phyloP scores from a whole-genome alignment of 2,888 invertebrate genomes.

The Agriopis marginaria region DNA sequence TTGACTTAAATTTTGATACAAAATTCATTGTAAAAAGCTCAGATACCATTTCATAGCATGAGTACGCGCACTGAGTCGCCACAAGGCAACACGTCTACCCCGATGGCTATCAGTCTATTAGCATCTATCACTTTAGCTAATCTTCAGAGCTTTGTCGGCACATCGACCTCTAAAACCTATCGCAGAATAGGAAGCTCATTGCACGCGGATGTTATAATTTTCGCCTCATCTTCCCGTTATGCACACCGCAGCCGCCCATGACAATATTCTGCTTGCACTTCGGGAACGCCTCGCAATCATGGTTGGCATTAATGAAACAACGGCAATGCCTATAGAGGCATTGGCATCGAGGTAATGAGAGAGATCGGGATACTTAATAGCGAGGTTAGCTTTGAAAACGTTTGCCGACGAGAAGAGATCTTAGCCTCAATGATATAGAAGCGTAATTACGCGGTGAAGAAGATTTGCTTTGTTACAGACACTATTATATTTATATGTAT shows the following conservation, averaged over 20 bases:
- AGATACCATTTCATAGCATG: too few species aligned
- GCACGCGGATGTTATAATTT: constrained; percentile 70
- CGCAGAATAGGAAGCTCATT: constrained; percentile 57
- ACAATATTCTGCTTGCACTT: constrained; percentile 60
- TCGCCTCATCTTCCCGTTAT: constrained; percentile 72
- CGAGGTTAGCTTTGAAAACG: constrained; percentile 56
- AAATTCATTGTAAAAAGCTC: too few species aligned
- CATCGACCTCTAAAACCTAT: constrained; percentile 12
- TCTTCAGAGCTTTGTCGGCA: constrained; percentile 10
- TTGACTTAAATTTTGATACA: too few species aligned
- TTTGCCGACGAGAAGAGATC: constrained; percentile 33
- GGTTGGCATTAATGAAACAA: constrained; percentile 69
- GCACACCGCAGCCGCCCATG: constrained; percentile 68
- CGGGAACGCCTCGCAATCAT: constrained; percentile 32
- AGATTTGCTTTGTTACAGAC: not conserved
- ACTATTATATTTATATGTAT: too few species aligned
- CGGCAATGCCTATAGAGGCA: constrained; percentile 53
- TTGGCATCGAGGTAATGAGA: constrained; percentile 70
- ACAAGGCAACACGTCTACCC: not conserved
- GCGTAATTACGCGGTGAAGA: not conserved
- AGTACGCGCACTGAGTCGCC: not conserved
- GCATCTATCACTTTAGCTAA: not conserved
- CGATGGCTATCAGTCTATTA: not conserved
- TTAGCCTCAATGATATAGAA: not conserved
- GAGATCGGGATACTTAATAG: constrained; percentile 48